A percentile compares a stretch with the other conserved stretches of the same genome.
These are phyloP conservation scores for Catostomus latipinnis DNA, from an alignment of 2,797 vertebrate genomes.

Conservation along the genomic window DNA sequence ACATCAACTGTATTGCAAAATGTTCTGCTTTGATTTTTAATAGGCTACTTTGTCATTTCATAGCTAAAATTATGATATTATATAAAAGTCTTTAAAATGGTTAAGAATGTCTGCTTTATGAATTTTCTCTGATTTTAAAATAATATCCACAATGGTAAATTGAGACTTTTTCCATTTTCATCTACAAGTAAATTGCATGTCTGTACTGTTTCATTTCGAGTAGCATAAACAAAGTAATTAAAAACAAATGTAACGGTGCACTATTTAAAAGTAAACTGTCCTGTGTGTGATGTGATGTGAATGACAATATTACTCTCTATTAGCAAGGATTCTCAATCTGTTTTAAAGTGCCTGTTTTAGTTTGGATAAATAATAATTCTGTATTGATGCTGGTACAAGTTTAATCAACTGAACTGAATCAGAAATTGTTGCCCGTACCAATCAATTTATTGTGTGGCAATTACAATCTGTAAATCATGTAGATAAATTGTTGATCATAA, in stretches of 20 bases:
- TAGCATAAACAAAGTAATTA: neutral
- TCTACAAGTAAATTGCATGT: neutral
- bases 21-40: neutral
- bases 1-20: neutral
- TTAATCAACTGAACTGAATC: no score
- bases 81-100: no score
- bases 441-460: no score
- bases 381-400: no score
- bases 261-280: no score
- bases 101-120: no score
- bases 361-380: neutral
- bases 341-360: neutral
- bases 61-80: conserved; percentile 17
- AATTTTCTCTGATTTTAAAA: no score
- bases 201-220: neutral
- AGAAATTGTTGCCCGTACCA: no score
- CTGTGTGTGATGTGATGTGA: no score
- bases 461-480: no score
- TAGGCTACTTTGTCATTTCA: neutral
- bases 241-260: neutral
- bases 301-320: neutral
- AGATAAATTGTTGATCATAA: no score
- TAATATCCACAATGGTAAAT: neutral
- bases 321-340: neutral
- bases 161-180: neutral